Conservation (phyloP, 2,797 vertebrate genomes). For the Champsocephalus gunnari region DNA sequence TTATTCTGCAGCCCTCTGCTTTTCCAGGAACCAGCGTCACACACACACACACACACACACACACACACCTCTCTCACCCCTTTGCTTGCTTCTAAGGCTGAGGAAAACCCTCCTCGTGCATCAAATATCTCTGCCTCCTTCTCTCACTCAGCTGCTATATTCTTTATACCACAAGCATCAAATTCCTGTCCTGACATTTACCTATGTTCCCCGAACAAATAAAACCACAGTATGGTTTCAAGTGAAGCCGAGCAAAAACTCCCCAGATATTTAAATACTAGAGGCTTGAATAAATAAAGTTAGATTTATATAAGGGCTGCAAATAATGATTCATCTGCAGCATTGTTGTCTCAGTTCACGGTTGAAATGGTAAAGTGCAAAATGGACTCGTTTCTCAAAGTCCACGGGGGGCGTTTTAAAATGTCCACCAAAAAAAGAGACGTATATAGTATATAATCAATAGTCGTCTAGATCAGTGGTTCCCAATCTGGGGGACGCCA, state of each 20-base stretch:
- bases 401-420: too few species aligned
- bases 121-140: conserved; percentile 34
- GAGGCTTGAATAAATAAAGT: conserved; percentile 4
- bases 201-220: conserved; percentile 76
- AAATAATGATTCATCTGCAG: too few species aligned
- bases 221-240: conserved; percentile 73
- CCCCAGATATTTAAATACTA: conserved; percentile 21
- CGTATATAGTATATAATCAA: too few species aligned
- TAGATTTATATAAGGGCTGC: background rate
- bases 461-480: too few species aligned
- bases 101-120: conserved; percentile 69
- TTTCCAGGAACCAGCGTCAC: conserved; percentile 78
- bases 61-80: conserved; percentile 30
- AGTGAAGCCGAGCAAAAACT: conserved; percentile 61
- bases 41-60: conserved; percentile 39
- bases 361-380: too few species aligned
- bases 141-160: conserved; percentile 27
- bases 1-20: conserved; percentile 81
- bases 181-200: conserved; percentile 72
- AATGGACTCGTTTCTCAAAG: too few species aligned
- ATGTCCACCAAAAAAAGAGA: too few species aligned
- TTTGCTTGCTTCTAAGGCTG: conserved; percentile 52
- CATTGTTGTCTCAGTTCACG: too few species aligned
- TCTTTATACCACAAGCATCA: conserved; percentile 8
- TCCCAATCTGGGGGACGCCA: too few species aligned